A percentile compares a stretch with the other conserved stretches of the same genome.
Evolutionary conservation across 2,888 invertebrate genomes (phyloP).

Genomic region (Margaritifera margaritifera): DNA sequence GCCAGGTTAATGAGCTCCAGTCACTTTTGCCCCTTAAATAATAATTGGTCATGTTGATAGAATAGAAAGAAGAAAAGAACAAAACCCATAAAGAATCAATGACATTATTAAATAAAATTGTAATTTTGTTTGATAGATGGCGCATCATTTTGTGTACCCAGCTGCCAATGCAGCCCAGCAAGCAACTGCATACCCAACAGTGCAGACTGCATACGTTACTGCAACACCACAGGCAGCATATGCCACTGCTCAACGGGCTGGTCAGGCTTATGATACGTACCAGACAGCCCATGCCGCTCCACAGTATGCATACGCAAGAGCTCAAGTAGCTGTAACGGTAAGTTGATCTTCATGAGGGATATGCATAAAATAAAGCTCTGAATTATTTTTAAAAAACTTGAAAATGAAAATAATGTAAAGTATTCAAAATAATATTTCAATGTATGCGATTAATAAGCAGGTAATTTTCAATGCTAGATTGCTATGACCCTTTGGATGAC

Average conservation of each 20-base stretch:
- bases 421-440: too few relatives aligned
- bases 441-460: too few relatives aligned
- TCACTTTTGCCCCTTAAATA: too few relatives aligned
- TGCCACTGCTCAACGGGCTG: slow-evolving; percentile 86
- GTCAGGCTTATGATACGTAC: slow-evolving; percentile 75
- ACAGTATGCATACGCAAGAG: slow-evolving; percentile 69
- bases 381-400: too few relatives aligned
- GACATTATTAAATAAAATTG: too few relatives aligned
- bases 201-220: slow-evolving; percentile 87
- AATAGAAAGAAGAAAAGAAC: neutral
- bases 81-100: too few relatives aligned
- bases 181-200: slow-evolving; percentile 87
- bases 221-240: slow-evolving; percentile 90
- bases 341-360: slow-evolving; percentile 15
- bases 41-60: neutral
- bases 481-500: too few relatives aligned
- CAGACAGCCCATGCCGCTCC: slow-evolving; percentile 67
- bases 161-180: slow-evolving; percentile 60
- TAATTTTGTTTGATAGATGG: slow-evolving; percentile 40
- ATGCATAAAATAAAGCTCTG: too few relatives aligned
- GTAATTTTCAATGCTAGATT: too few relatives aligned
- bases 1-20: too few relatives aligned
- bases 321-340: slow-evolving; percentile 66
- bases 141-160: slow-evolving; percentile 64
- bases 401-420: too few relatives aligned